These are phyloP conservation scores for Diadumene lineata DNA, from an alignment of 92 coral and sea anemone genomes.

Conservation along the genomic window DNA sequence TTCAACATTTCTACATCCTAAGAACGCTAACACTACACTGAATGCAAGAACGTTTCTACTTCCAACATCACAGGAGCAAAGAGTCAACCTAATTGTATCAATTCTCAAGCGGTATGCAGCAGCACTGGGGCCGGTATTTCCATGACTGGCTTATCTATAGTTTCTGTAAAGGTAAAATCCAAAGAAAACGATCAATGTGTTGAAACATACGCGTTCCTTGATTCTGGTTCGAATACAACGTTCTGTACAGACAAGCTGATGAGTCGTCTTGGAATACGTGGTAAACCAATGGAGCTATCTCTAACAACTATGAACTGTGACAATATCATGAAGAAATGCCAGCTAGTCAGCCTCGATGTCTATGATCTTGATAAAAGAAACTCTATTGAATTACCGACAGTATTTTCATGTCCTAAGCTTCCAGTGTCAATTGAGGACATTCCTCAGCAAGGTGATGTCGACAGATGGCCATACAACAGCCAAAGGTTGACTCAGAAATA, in stretches of 20 bases:
- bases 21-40: neutral
- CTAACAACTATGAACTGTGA: constrained; percentile 51
- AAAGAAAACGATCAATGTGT: constrained; percentile 22
- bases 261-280: constrained; percentile 37
- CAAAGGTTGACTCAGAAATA: constrained; percentile 37
- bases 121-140: constrained; percentile 29
- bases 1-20: constrained; percentile 16
- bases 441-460: constrained; percentile 43
- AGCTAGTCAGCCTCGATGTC: constrained; percentile 47
- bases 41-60: neutral
- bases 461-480: constrained; percentile 32
- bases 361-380: constrained; percentile 42
- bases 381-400: constrained; percentile 35
- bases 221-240: constrained; percentile 57
- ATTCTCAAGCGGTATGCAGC: constrained; percentile 14
- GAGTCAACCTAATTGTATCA: neutral
- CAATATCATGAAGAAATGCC: constrained; percentile 24
- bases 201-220: constrained; percentile 49
- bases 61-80: neutral
- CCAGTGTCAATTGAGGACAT: constrained; percentile 49
- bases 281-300: constrained; percentile 34
- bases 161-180: constrained; percentile 19
- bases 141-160: constrained; percentile 22
- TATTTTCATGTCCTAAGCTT: constrained; percentile 39
- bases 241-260: constrained; percentile 56